Evolutionary conservation across 2,797 vertebrate genomes (phyloP).

Genomic region (Atherinosoma microstoma): DNA sequence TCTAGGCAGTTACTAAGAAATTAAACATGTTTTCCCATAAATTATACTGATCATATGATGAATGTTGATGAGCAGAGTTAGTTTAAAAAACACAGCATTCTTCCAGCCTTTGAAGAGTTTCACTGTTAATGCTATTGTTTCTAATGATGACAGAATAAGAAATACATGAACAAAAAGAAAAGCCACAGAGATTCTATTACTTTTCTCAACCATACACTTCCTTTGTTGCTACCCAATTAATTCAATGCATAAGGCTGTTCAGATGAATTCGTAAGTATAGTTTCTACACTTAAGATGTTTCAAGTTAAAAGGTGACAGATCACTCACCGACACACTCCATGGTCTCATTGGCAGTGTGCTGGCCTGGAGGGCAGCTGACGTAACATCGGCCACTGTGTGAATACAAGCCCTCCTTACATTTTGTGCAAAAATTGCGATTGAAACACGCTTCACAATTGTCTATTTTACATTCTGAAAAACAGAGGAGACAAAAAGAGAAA

Average conservation of each 20-base stretch:
- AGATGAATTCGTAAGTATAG: too few species aligned
- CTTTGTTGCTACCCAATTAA: neutral
- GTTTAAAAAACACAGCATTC: slow-evolving; percentile 17
- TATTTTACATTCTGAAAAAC: slow-evolving; percentile 95
- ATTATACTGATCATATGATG: neutral
- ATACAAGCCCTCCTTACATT: slow-evolving; percentile 97
- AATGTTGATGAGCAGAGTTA: slow-evolving; percentile 6
- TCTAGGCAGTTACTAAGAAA: slow-evolving; percentile 26
- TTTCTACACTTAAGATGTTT: too few species aligned
- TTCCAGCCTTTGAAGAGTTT: slow-evolving; percentile 21
- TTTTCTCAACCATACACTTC: slow-evolving; percentile 19
- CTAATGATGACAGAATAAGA: slow-evolving; percentile 58
- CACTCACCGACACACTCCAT: slow-evolving; percentile 96
- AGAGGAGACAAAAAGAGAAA: slow-evolving; percentile 65
- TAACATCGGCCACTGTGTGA: slow-evolving; percentile 96
- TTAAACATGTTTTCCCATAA: slow-evolving; percentile 25
- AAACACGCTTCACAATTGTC: slow-evolving; percentile 99
- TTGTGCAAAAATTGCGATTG: slow-evolving; percentile 99
- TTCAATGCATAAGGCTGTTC: neutral
- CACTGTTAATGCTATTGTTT: slow-evolving; percentile 49
- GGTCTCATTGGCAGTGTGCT: slow-evolving; percentile 87
- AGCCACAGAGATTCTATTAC: slow-evolving; percentile 5
- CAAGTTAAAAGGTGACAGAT: slow-evolving; percentile 27
- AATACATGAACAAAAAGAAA: slow-evolving; percentile 26
- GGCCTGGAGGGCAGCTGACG: slow-evolving; percentile 90